Evolutionary conservation across 2,113 vertebrate species (phyloP), one percentile per base, ranked within the genome.

Genomic region (Propithecus coquereli): DNA sequence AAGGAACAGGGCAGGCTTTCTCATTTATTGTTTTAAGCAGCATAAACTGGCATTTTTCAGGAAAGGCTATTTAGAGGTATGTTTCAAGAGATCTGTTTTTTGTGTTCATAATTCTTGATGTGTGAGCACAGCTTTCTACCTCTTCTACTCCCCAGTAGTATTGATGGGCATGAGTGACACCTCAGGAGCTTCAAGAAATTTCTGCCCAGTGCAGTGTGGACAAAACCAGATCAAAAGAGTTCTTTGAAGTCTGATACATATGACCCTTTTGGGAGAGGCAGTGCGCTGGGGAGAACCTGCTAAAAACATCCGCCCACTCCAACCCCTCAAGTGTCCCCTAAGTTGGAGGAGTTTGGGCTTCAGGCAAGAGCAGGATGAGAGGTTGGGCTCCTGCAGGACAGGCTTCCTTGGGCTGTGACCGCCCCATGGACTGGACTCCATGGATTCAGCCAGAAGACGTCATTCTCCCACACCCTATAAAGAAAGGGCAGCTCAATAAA

Each of bases 81-180:
- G 54, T 43, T 81, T 87, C 65, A 11, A 74, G 22, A 87, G 30
- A 66, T 32, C 52, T 34, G 8, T 11, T 10, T 66, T 82, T 79
- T 52, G 65, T 5, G 30, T 57, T 32, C 30, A 20, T 27, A 47
- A 34, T 70, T 79, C 86, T 87, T 25, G 0, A 14, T 43, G 70
- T 7, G 13, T 59, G 5, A 68, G 54, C 68, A 25, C 59, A 85
- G 34, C 66, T n/a, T 54, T 54, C 59, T 52, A 65, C 32, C 23
- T 20, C 30, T 32, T 37, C 54, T 80, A 66, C 40, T 52, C n/a
- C 11, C 61, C 6, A 13, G 79, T 66, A 13, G 45, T 80, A 37
- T 0, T 47, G 40, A 17, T 7, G 32, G 47, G n/a, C 52, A 10
- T 11, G 0, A 8, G 0, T 6, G 10, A 10, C 54, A 18, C 4